phyloP scores from a whole-genome alignment of 2,113 vertebrate species.

The Cyanoramphus novaezelandiae region DNA sequence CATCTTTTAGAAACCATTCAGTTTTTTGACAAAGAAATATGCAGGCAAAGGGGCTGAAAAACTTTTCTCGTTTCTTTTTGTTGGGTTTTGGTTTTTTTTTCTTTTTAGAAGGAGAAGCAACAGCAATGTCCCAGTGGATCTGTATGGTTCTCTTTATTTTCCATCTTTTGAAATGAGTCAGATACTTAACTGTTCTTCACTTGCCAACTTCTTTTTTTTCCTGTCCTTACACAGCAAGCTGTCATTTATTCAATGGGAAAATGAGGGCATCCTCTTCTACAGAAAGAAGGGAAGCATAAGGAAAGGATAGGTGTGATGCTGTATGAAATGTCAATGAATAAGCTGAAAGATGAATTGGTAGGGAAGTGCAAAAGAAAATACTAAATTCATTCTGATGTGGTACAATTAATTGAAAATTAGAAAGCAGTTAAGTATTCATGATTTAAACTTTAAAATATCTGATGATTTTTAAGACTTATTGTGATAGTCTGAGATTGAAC shows the following conservation, averaged over 20 bases:
- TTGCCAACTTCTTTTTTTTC: background rate
- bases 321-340: background rate
- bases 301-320: background rate
- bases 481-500: background rate
- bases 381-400: background rate
- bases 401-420: background rate
- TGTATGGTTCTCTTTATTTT: background rate
- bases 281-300: background rate
- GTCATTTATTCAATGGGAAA: background rate
- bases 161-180: background rate
- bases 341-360: background rate
- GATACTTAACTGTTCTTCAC: background rate
- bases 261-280: background rate
- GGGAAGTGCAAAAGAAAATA: background rate
- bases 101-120: background rate
- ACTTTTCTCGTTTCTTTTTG: no score
- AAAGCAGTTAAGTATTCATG: background rate
- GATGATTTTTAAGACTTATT: background rate
- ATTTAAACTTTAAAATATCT: background rate
- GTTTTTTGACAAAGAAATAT: background rate
- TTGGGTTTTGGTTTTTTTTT: background rate
- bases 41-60: background rate
- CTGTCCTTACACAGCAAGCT: background rate
- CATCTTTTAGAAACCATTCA: background rate
- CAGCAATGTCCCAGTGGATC: background rate